Evolutionary conservation across 2,888 invertebrate genomes (phyloP).

Genomic region (Heterodera filipjevi): DNA sequence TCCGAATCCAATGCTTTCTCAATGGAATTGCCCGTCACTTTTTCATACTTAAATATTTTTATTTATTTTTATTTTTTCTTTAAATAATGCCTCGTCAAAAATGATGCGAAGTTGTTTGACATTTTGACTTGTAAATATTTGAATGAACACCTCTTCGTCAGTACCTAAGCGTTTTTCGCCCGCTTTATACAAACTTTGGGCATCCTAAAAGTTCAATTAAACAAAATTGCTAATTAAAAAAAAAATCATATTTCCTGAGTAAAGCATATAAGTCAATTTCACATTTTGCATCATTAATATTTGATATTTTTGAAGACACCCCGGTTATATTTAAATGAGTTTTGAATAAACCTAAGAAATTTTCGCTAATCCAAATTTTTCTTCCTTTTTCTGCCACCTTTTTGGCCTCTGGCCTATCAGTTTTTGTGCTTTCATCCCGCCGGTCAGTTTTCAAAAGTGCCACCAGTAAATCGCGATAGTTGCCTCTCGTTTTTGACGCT

Average conservation of each 20-base stretch:
- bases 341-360: too few relatives aligned
- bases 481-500: conserved; percentile 84
- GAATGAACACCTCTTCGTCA: conserved; percentile 60
- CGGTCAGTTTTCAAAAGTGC: conserved; percentile 71
- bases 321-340: too few relatives aligned
- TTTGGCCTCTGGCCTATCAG: conserved; percentile 76
- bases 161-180: conserved; percentile 73
- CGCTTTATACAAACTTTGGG: conserved; percentile 71
- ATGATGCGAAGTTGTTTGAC: conserved; percentile 64
- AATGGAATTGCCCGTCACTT: conserved; percentile 65
- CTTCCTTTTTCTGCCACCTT: conserved; percentile 68
- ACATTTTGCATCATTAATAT: too few relatives aligned
- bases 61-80: background rate
- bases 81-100: conserved; percentile 63
- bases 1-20: conserved; percentile 63
- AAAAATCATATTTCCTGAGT: background rate
- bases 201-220: conserved; percentile 38
- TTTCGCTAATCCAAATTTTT: too few relatives aligned
- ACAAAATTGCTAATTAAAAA: background rate
- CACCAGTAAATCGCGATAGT: conserved; percentile 84
- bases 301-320: too few relatives aligned
- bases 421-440: conserved; percentile 78
- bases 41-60: conserved; percentile 59
- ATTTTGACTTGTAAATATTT: conserved; percentile 66
- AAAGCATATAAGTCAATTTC: too few relatives aligned